Evolutionary conservation across 2,797 vertebrate genomes (phyloP).

Genomic region (Staurois parvus): DNA sequence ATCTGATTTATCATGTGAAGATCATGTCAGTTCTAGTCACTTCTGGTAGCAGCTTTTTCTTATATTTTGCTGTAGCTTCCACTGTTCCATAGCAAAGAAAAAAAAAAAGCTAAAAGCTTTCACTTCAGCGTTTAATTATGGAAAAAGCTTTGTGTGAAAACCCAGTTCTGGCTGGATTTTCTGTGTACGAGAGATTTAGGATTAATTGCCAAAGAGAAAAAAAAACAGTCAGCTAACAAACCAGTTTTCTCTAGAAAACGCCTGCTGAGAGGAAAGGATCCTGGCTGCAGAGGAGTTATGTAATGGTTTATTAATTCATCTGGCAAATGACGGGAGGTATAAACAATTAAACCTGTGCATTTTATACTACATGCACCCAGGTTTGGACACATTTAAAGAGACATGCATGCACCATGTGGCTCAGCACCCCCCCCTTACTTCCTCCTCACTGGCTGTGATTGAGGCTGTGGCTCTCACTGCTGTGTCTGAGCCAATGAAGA

Average conservation of each 20-base stretch:
- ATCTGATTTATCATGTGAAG: too few species aligned
- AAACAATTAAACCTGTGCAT: too few species aligned
- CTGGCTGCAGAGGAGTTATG: not conserved
- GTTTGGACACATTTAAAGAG: too few species aligned
- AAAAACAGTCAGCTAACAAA: conserved; percentile 22
- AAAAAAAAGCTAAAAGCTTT: not conserved
- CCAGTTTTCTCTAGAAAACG: conserved; percentile 34
- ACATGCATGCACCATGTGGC: too few species aligned
- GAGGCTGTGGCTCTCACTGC: too few species aligned
- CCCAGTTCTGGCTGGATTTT: conserved; percentile 24
- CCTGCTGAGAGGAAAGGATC: not conserved
- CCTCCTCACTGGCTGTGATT: too few species aligned
- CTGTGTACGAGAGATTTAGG: conserved; percentile 11
- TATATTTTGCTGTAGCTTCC: not conserved
- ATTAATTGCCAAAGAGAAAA: conserved; percentile 39
- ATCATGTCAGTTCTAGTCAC: too few species aligned
- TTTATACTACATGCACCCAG: too few species aligned
- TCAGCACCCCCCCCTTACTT: too few species aligned
- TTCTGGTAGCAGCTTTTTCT: not conserved
- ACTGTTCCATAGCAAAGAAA: not conserved
- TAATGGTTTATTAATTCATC: not conserved
- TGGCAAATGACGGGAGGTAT: too few species aligned
- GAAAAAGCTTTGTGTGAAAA: conserved; percentile 17
- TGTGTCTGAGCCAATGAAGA: too few species aligned
- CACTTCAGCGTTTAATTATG: not conserved